Conservation (phyloP, 2,888 invertebrate genomes). For the Hemistola chrysoprasaria region DNA sequence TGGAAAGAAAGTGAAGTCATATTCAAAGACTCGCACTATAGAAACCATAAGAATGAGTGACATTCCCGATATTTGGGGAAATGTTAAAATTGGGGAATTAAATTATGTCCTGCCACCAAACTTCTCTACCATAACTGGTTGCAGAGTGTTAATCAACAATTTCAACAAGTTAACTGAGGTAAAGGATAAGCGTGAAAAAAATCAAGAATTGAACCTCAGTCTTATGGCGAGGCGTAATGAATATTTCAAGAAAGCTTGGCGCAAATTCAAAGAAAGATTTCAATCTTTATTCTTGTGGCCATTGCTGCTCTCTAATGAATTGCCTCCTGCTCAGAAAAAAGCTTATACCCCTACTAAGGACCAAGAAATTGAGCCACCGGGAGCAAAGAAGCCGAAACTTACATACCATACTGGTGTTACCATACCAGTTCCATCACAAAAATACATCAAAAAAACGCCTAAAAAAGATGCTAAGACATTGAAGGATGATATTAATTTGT, state of each 20-base stretch:
- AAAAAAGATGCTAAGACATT: too few species aligned
- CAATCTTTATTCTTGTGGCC: constrained; percentile 60
- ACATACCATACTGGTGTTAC: too few species aligned
- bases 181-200: not conserved
- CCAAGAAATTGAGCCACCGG: too few species aligned
- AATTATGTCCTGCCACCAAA: constrained; percentile 60
- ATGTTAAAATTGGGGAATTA: constrained; percentile 23
- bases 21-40: constrained; percentile 47
- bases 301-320: constrained; percentile 54
- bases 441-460: too few species aligned
- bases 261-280: constrained; percentile 49
- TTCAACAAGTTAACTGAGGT: constrained; percentile 15
- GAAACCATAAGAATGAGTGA: constrained; percentile 14
- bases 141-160: constrained; percentile 50
- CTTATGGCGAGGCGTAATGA: constrained; percentile 39
- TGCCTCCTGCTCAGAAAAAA: not conserved
- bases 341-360: too few species aligned
- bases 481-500: too few species aligned
- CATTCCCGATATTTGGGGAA: constrained; percentile 57
- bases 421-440: too few species aligned
- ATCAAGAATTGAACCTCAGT: constrained; percentile 34
- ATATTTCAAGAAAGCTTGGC: constrained; percentile 42
- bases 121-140: constrained; percentile 58
- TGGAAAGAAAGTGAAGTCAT: constrained; percentile 52
- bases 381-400: too few species aligned